Percentiles rank a stretch among this genome's conserved stretches.
Evolutionary conservation across 2,113 vertebrate species (phyloP).

Genomic region (Lates calcarifer): DNA sequence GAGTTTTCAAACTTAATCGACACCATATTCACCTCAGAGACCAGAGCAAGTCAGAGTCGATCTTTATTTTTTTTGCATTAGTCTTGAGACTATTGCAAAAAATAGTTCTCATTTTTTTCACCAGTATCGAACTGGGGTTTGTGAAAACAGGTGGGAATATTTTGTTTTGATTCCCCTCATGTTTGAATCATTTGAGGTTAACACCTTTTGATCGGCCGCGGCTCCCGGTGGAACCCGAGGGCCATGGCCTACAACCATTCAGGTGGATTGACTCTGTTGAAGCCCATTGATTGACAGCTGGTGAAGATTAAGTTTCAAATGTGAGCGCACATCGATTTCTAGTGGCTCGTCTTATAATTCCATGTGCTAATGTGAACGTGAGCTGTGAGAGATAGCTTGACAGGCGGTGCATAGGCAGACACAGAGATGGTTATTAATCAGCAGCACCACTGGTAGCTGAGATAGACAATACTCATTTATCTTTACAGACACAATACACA

Average conservation of each 20-base stretch:
- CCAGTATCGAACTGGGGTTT: conserved; percentile 23
- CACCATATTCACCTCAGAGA: conserved; percentile 31
- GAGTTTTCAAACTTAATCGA: conserved; percentile 56
- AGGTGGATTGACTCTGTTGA: not conserved
- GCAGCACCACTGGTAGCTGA: not conserved
- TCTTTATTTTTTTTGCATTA: not conserved
- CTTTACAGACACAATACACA: not conserved
- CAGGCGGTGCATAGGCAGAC: not conserved
- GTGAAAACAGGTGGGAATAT: conserved; percentile 21
- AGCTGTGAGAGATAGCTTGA: not conserved
- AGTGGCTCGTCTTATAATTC: conserved; percentile 28
- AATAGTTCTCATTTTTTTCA: conserved; percentile 34
- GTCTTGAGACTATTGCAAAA: not conserved
- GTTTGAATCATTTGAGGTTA: conserved; percentile 55
- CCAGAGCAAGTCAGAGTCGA: conserved; percentile 26
- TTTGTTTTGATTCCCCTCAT: conserved; percentile 47
- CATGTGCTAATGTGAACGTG: conserved; percentile 10
- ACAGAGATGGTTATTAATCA: not conserved
- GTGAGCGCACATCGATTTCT: conserved; percentile 50
- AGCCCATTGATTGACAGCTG: conserved; percentile 34
- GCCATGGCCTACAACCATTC: conserved; percentile 18
- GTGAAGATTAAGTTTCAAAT: conserved; percentile 47
- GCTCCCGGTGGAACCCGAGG: conserved; percentile 22
- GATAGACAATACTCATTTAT: not conserved
- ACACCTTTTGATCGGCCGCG: conserved; percentile 40